phyloP scores from a whole-genome alignment of 2,797 vertebrate species.

The Gymnodraco acuticeps region DNA sequence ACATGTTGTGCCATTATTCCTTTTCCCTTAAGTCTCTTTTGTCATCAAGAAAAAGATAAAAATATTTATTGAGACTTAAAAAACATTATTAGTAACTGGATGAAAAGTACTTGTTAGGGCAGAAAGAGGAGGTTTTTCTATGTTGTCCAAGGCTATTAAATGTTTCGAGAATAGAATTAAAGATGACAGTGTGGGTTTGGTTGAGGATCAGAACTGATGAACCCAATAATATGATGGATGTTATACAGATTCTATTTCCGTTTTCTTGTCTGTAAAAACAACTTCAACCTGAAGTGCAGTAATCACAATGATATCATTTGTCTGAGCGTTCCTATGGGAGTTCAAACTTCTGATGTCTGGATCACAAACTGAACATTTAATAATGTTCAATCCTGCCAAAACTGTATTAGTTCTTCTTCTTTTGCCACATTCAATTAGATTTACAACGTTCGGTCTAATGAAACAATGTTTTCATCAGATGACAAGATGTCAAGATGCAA shows the following conservation, averaged over 20 bases:
- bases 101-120: background rate
- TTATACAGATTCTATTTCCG: slow-evolving; percentile 24
- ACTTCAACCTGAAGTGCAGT: slow-evolving; percentile 17
- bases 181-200: slow-evolving; percentile 16
- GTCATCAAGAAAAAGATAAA: background rate
- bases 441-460: background rate
- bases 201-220: slow-evolving; percentile 17
- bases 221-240: slow-evolving; percentile 4
- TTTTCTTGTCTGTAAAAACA: slow-evolving; percentile 27
- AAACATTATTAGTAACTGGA: background rate
- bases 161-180: slow-evolving; percentile 6
- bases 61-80: background rate
- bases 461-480: background rate
- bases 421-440: slow-evolving; percentile 31
- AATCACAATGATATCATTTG: slow-evolving; percentile 49
- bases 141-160: background rate
- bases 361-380: slow-evolving; percentile 10
- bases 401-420: slow-evolving; percentile 13
- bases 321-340: slow-evolving; percentile 40
- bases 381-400: slow-evolving; percentile 37
- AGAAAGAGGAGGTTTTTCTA: background rate
- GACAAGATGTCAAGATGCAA: background rate
- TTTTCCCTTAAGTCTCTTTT: background rate
- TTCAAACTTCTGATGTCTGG: slow-evolving; percentile 31
- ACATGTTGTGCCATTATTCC: background rate